Evolutionary conservation across 1,140 invertebrate species (phyloP).

Genomic region (Pseudoatta argentina): DNA sequence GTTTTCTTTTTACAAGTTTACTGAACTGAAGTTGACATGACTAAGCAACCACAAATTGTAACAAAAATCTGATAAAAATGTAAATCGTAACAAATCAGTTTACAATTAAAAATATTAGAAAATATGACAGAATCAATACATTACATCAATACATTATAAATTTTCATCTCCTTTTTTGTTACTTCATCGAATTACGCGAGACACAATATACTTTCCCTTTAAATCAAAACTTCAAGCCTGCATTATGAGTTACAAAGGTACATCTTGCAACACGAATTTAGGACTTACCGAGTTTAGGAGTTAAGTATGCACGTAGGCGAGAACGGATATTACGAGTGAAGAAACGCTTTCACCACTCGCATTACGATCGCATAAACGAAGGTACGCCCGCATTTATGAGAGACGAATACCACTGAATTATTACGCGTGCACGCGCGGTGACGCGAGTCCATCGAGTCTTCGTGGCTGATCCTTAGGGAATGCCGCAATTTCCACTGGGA

Average conservation of each 20-base stretch:
- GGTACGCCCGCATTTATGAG: slow-evolving; percentile 10
- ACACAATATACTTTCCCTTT: not conserved
- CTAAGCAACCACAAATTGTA: not conserved
- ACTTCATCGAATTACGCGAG: not conserved
- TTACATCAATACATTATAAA: not conserved
- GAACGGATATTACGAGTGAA: slow-evolving; percentile 5
- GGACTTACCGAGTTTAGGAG: not conserved
- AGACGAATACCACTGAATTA: slow-evolving; percentile 12
- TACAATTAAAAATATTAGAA: not conserved
- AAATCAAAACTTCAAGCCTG: not conserved
- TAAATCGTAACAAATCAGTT: not conserved
- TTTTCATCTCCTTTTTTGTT: not conserved
- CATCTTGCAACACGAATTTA: slow-evolving; percentile 18
- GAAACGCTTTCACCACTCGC: slow-evolving; percentile 9
- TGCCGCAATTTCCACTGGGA: slow-evolving; percentile 22
- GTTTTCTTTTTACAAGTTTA: not conserved
- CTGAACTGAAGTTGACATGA: not conserved
- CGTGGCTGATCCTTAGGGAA: slow-evolving; percentile 13
- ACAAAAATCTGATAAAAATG: not conserved
- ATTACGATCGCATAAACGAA: slow-evolving; percentile 42
- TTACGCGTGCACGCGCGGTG: not conserved
- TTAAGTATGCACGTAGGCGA: slow-evolving; percentile 18
- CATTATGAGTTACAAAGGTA: not conserved
- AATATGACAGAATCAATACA: not conserved
- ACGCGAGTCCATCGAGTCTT: slow-evolving; percentile 22